Percentiles rank a stretch among this genome's conserved stretches.
Conservation (phyloP, 1,140 invertebrate species). For the Bombus consobrinus region DNA sequence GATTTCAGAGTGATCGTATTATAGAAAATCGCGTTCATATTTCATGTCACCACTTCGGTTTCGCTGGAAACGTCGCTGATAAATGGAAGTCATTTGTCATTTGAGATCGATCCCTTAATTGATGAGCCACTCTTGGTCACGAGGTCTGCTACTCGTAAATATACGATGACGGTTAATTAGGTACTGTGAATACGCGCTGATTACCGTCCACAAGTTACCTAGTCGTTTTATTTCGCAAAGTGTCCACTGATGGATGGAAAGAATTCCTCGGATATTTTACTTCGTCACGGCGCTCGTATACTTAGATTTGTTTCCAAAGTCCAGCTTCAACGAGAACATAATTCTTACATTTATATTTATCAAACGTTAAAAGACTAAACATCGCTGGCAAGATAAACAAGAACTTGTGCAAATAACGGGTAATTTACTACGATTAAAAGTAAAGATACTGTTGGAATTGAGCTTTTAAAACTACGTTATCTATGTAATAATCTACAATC, state of each 20-base stretch:
- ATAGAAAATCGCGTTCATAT: conserved; percentile 50
- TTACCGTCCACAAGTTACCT: conserved; percentile 2
- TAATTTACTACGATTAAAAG: neutral
- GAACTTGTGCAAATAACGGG: neutral
- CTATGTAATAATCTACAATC: neutral
- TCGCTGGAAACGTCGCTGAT: conserved; percentile 27
- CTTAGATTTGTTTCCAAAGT: neutral
- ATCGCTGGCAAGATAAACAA: neutral
- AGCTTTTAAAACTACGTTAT: neutral
- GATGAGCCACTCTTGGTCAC: conserved; percentile 29
- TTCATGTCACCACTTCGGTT: conserved; percentile 50
- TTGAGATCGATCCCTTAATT: conserved; percentile 51
- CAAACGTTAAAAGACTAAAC: neutral
- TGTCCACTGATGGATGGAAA: neutral
- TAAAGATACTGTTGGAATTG: neutral
- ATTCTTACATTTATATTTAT: neutral
- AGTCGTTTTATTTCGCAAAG: conserved; percentile 7
- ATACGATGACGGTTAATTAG: conserved; percentile 35
- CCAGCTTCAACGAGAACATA: neutral
- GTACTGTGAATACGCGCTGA: conserved; percentile 27
- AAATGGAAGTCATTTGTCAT: conserved; percentile 51
- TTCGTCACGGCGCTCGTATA: neutral
- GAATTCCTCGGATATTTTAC: neutral
- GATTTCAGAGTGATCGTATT: conserved; percentile 45
- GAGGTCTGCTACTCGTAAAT: conserved; percentile 12